Conservation (phyloP, 2,113 vertebrate species). For the Vanacampus margaritifer region DNA sequence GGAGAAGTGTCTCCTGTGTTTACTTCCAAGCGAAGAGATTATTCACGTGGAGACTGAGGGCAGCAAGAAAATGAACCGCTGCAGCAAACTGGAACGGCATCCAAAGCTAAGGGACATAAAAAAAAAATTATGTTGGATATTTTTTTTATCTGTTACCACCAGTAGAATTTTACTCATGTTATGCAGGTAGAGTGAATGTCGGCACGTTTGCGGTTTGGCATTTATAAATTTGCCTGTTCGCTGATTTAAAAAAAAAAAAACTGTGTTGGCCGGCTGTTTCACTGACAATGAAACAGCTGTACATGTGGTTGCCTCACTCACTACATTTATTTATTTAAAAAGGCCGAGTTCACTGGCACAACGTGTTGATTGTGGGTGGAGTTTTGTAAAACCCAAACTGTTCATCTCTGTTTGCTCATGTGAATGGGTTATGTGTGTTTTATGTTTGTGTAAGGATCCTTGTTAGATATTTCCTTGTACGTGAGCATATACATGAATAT, state of each 20-base stretch:
- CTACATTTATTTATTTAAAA: conserved; percentile 8
- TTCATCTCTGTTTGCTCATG: conserved; percentile 13
- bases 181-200: too few species aligned
- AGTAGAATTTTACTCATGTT: too few species aligned
- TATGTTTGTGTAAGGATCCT: conserved; percentile 39
- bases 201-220: background rate
- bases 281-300: conserved; percentile 18
- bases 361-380: background rate
- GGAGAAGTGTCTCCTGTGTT: too few species aligned
- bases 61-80: too few species aligned
- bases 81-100: too few species aligned
- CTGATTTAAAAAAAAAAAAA: too few species aligned
- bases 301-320: background rate
- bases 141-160: too few species aligned
- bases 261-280: background rate
- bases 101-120: too few species aligned
- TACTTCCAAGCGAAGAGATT: too few species aligned
- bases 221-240: too few species aligned
- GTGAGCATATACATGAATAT: conserved; percentile 46
- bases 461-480: conserved; percentile 37
- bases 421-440: conserved; percentile 30
- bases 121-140: too few species aligned
- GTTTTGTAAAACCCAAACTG: conserved; percentile 11
- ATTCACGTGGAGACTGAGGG: too few species aligned
- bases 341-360: background rate